phyloP scores from a whole-genome alignment of 2,113 vertebrate genomes.

The Grammomys surdaster region DNA sequence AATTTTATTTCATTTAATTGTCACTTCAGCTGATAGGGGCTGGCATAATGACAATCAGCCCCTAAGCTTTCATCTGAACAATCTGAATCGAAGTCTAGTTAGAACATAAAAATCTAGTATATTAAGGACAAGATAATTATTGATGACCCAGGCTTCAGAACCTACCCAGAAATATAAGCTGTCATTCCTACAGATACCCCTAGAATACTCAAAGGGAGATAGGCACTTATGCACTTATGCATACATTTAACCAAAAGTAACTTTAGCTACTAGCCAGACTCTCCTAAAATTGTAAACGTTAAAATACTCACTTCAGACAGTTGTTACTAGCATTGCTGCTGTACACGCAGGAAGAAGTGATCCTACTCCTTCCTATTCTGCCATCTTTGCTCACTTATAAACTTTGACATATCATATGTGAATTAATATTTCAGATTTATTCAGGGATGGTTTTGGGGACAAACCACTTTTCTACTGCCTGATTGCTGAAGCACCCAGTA shows the following conservation, averaged over 20 bases:
- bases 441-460: conserved; percentile 89
- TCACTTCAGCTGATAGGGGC: neutral
- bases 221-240: neutral
- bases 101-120: neutral
- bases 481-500: conserved; percentile 85
- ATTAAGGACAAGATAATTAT: neutral
- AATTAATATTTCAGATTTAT: conserved; percentile 86
- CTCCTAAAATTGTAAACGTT: conserved; percentile 27
- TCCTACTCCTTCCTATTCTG: neutral
- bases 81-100: neutral
- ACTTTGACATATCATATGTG: conserved; percentile 25
- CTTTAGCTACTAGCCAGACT: neutral
- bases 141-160: neutral
- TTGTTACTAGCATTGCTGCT: neutral
- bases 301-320: conserved; percentile 14
- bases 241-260: conserved; percentile 33
- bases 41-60: neutral
- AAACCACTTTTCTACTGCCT: conserved; percentile 88
- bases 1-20: neutral
- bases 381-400: neutral
- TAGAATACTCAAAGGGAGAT: neutral
- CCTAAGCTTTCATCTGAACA: neutral
- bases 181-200: neutral
- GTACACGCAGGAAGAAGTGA: neutral
- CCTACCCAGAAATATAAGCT: neutral